These are phyloP conservation scores for Falco naumanni DNA, from an alignment of 2,797 vertebrate genomes.

Conservation along the genomic window DNA sequence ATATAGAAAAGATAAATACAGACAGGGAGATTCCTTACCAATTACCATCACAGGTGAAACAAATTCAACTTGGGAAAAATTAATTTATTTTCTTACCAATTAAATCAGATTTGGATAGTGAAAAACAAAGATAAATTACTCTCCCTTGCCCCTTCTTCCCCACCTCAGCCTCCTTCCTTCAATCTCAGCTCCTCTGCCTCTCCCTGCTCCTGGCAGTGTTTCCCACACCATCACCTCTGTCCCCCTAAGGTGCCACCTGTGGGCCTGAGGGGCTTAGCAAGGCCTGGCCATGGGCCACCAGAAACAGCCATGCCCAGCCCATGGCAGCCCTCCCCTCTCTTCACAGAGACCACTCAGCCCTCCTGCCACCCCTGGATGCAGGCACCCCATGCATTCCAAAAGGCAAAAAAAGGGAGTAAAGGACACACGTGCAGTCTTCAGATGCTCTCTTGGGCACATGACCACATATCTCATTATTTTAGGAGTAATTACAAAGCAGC, in stretches of 20 bases:
- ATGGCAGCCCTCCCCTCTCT: neutral
- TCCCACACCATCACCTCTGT: fast-evolving
- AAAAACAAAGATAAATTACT: neutral
- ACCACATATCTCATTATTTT: fast-evolving
- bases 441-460: fast-evolving
- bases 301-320: neutral
- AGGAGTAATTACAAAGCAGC: neutral
- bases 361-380: fast-evolving
- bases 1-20: neutral
- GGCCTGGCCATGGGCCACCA: fast-evolving
- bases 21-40: neutral
- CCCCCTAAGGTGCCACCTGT: fast-evolving
- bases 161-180: neutral
- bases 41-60: neutral
- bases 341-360: neutral
- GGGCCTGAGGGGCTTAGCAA: neutral
- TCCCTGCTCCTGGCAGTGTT: neutral
- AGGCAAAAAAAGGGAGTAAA: neutral
- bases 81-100: neutral
- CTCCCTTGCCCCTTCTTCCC: neutral
- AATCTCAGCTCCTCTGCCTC: neutral
- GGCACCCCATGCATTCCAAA: neutral
- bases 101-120: neutral
- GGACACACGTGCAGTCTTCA: fast-evolving
- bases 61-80: neutral